These are phyloP conservation scores for Philereme transversata DNA, from an alignment of 2,888 invertebrate genomes.

Conservation along the genomic window DNA sequence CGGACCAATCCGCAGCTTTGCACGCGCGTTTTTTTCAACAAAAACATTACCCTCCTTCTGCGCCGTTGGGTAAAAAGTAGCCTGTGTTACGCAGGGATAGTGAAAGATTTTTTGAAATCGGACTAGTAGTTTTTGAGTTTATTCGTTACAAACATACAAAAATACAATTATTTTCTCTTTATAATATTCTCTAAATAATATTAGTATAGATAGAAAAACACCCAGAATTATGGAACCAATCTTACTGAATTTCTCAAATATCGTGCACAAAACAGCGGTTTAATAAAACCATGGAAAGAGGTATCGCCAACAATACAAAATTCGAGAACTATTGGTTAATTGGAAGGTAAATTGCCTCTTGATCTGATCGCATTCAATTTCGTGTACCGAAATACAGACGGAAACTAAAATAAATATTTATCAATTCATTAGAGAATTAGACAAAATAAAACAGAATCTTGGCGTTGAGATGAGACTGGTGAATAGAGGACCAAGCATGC, in stretches of 20 bases:
- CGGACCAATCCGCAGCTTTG: no score
- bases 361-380: constrained; percentile 37
- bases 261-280: background rate
- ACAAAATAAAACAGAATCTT: background rate
- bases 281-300: constrained; percentile 7
- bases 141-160: no score
- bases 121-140: no score
- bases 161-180: no score
- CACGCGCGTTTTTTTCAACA: no score
- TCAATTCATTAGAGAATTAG: constrained; percentile 6
- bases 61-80: no score
- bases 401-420: constrained; percentile 7
- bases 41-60: no score
- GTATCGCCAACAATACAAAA: constrained; percentile 26
- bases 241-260: background rate
- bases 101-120: no score
- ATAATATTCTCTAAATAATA: no score
- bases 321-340: constrained; percentile 40
- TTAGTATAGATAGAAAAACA: no score
- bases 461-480: constrained; percentile 1
- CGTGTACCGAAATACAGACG: constrained; percentile 20
- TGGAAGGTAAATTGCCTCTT: constrained; percentile 50
- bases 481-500: background rate
- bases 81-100: no score
- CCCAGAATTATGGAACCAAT: background rate